Percentiles rank a stretch among this genome's conserved stretches.
Evolutionary conservation across 2,113 vertebrate species (phyloP).

Genomic region (Ptychochromis oligacanthus): DNA sequence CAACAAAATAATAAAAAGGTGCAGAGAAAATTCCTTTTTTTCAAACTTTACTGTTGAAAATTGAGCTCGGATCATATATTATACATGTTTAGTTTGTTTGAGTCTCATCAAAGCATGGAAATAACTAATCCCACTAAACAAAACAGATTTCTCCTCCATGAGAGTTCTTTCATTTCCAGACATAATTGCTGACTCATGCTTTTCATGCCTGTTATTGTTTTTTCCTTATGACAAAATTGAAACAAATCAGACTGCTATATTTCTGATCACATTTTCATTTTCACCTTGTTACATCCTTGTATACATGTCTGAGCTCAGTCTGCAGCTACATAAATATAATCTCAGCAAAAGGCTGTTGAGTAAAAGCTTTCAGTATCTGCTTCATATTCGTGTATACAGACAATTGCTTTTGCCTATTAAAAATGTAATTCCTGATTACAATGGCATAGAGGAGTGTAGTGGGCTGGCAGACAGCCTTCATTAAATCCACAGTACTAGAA

Average conservation of each 20-base stretch:
- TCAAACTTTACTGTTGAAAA: not conserved
- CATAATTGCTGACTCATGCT: not conserved
- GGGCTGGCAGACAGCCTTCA: constrained; percentile 44
- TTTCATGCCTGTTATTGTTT: not conserved
- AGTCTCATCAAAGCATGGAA: not conserved
- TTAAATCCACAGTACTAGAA: constrained; percentile 48
- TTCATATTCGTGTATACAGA: not conserved
- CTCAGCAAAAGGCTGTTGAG: not conserved
- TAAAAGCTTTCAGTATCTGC: not conserved
- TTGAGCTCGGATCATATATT: not conserved
- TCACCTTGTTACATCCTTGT: not conserved
- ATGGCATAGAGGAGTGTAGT: constrained; percentile 4
- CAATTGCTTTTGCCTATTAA: not conserved
- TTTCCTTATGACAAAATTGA: not conserved
- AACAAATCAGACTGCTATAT: not conserved
- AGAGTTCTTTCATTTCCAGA: not conserved
- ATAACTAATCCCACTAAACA: too few species aligned
- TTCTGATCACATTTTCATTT: not conserved
- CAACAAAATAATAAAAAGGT: not conserved
- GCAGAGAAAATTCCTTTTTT: not conserved
- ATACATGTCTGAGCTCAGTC: not conserved
- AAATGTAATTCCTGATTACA: constrained; percentile 30
- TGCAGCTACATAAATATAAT: not conserved
- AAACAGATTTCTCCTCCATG: not conserved
- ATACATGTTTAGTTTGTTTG: too few species aligned